Conservation (phyloP, 2,888 invertebrate genomes). For the Microplitis deprimator region DNA sequence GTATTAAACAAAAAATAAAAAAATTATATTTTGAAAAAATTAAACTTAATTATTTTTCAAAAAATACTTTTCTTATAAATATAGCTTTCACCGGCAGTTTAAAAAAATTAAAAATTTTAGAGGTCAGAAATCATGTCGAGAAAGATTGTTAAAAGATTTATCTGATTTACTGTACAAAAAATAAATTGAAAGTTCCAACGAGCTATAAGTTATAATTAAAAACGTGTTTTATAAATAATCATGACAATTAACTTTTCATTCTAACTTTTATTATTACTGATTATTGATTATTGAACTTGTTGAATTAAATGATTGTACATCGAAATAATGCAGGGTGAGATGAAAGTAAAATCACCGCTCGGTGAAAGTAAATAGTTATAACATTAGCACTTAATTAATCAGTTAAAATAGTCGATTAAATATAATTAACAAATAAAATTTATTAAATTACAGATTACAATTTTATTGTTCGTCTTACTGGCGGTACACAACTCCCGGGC, state of each 20-base stretch:
- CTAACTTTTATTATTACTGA: too few species aligned
- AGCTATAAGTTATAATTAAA: background rate
- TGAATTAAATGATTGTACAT: too few species aligned
- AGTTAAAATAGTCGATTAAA: background rate
- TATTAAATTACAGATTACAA: conserved; percentile 61
- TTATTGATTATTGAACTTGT: too few species aligned
- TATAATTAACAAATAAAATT: background rate
- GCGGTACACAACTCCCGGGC: conserved; percentile 57
- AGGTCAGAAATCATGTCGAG: background rate
- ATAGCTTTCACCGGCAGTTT: background rate
- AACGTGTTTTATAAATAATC: background rate
- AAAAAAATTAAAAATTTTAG: conserved; percentile 1
- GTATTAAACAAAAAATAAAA: too few species aligned
- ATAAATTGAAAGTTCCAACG: background rate
- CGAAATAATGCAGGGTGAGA: background rate
- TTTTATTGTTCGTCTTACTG: conserved; percentile 58
- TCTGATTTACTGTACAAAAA: background rate
- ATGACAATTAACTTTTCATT: background rate
- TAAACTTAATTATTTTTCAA: too few species aligned
- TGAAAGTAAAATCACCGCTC: background rate
- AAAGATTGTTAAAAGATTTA: background rate
- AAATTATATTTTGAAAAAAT: too few species aligned
- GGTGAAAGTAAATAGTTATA: background rate
- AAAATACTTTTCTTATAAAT: background rate
- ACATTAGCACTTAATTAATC: background rate